phyloP scores from a whole-genome alignment of 2,888 invertebrate genomes.

The Poecilobothrus nobilitatus region DNA sequence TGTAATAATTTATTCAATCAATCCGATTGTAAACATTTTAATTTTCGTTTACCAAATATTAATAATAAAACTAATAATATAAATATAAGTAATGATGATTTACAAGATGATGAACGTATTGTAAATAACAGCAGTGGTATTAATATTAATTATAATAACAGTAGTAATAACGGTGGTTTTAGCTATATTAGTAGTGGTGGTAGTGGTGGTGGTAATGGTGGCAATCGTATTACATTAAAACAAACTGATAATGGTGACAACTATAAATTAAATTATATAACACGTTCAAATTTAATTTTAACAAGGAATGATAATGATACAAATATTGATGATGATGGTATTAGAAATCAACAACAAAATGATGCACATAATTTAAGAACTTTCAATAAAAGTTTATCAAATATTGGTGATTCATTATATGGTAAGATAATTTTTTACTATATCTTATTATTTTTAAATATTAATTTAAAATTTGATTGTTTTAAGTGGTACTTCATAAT shows the following conservation, averaged over 20 bases:
- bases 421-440: constrained; percentile 21
- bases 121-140: constrained; percentile 2
- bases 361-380: constrained; percentile 2
- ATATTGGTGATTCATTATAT: constrained; percentile 23
- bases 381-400: constrained; percentile 11
- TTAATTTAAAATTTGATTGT: no score
- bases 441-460: no score
- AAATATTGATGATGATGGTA: constrained; percentile 8
- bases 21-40: constrained; percentile 31
- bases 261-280: constrained; percentile 4
- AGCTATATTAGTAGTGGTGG: background rate
- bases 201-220: background rate
- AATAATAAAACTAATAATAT: constrained; percentile 13
- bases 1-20: constrained; percentile 41
- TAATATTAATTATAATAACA: constrained; percentile 10
- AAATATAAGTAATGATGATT: background rate
- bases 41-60: constrained; percentile 30
- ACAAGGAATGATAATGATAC: constrained; percentile 5
- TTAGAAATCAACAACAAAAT: constrained; percentile 1
- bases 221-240: background rate
- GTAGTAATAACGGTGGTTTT: background rate
- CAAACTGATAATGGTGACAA: background rate
- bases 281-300: background rate
- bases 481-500: no score
- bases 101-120: background rate